Conservation (phyloP, 2,113 vertebrate genomes). For the Anoura caudifer region DNA sequence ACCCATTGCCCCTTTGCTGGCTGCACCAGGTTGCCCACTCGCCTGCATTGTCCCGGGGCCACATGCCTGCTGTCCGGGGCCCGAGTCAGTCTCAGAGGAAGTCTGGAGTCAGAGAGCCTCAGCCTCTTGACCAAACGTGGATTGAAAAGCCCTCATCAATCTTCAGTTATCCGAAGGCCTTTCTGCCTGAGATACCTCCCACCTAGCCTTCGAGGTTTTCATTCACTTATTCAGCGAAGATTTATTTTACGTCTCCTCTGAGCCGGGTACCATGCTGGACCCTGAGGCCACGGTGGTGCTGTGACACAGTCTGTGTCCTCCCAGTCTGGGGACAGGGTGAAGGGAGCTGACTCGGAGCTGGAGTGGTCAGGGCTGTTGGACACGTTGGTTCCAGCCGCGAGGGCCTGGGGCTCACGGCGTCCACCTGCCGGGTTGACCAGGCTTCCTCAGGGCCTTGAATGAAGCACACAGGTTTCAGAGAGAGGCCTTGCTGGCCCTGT, state of each 20-base stretch:
- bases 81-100: constrained; percentile 71
- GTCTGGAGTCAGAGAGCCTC: constrained; percentile 16
- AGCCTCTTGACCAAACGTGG: constrained; percentile 60
- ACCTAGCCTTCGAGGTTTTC: neutral
- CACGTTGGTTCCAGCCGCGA: neutral
- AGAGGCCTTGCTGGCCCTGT: neutral
- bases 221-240: neutral
- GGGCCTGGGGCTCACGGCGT: rapidly evolving
- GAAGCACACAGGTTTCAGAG: neutral
- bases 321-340: neutral
- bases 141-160: constrained; percentile 23
- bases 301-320: neutral
- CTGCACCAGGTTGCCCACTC: neutral
- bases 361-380: neutral
- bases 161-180: constrained; percentile 21
- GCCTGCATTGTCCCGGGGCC: neutral
- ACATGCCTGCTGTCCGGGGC: constrained; percentile 49
- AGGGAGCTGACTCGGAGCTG: rapidly evolving
- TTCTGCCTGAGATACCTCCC: constrained; percentile 45
- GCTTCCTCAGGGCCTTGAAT: neutral
- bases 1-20: neutral
- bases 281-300: neutral
- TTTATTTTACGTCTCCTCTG: neutral
- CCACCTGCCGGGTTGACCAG: neutral
- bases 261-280: neutral